Conservation (phyloP, 2,888 invertebrate genomes). For the Cheilosia grossa region DNA sequence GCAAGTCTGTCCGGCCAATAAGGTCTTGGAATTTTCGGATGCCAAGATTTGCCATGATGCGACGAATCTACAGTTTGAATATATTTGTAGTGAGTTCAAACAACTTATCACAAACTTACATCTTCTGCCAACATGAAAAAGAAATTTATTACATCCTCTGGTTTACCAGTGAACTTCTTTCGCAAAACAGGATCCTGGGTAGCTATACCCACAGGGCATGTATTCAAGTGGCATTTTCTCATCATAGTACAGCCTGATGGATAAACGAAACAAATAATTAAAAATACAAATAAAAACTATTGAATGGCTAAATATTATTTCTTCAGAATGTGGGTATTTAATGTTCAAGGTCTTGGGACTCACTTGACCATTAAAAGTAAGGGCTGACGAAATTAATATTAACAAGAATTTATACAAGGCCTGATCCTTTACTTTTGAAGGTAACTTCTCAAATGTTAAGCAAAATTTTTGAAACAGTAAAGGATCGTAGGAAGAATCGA, state of each 20-base stretch:
- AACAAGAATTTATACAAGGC: not conserved
- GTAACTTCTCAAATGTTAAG: too few species aligned
- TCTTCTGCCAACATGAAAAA: conserved; percentile 99
- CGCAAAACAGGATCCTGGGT: conserved; percentile 98
- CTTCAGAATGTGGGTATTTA: too few species aligned
- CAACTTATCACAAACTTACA: conserved; percentile 83
- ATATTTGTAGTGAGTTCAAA: not conserved
- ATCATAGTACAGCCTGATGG: conserved; percentile 97
- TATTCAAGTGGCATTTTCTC: conserved; percentile 99
- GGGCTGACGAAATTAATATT: not conserved
- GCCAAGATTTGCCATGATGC: conserved; percentile 95
- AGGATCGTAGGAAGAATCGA: not conserved
- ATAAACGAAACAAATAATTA: not conserved
- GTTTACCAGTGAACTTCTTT: conserved; percentile 98
- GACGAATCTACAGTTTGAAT: conserved; percentile 87
- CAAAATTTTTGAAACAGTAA: too few species aligned
- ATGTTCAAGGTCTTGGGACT: not conserved
- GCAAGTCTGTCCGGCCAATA: conserved; percentile 94
- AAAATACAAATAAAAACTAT: not conserved
- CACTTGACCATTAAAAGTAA: not conserved
- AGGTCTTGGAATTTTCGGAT: conserved; percentile 94
- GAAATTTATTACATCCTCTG: conserved; percentile 98
- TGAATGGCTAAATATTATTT: not conserved
- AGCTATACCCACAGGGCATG: conserved; percentile 99
- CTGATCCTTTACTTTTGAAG: too few species aligned